These are phyloP conservation scores for Parnassius orleans DNA, from an alignment of 2,888 invertebrate genomes.

Conservation along the genomic window DNA sequence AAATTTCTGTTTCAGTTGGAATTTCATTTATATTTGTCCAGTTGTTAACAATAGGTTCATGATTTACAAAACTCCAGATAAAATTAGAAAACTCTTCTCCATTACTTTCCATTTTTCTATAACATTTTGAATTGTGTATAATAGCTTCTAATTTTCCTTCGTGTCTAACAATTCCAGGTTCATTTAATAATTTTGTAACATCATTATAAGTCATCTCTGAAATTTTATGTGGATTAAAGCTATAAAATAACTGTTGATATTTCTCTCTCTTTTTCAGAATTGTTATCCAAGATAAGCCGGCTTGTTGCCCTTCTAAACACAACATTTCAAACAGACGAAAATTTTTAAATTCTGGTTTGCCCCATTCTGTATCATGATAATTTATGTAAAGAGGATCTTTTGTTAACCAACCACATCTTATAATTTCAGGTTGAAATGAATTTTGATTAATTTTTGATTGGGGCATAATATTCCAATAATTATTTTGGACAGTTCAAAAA, in stretches of 20 bases:
- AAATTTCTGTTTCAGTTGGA: slow-evolving; percentile 51
- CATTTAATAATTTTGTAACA: slow-evolving; percentile 40
- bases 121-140: slow-evolving; percentile 61
- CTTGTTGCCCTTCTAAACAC: slow-evolving; percentile 73
- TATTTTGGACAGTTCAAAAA: no score
- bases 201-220: slow-evolving; percentile 43
- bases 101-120: slow-evolving; percentile 51
- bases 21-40: slow-evolving; percentile 52
- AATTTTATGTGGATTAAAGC: slow-evolving; percentile 58
- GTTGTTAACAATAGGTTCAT: slow-evolving; percentile 52
- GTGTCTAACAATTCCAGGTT: slow-evolving; percentile 56
- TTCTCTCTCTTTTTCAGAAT: slow-evolving; percentile 63
- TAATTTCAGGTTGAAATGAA: slow-evolving; percentile 20
- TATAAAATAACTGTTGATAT: slow-evolving; percentile 51
- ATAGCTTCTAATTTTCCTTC: slow-evolving; percentile 64
- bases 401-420: slow-evolving; percentile 60
- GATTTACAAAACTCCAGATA: slow-evolving; percentile 62
- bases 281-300: slow-evolving; percentile 69
- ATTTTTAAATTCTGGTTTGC: slow-evolving; percentile 53
- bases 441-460: slow-evolving; percentile 5
- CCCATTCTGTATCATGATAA: slow-evolving; percentile 73
- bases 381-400: slow-evolving; percentile 58
- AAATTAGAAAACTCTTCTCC: slow-evolving; percentile 58
- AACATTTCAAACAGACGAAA: slow-evolving; percentile 64
- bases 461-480: slow-evolving; percentile 1